A percentile compares a stretch with the other conserved stretches of the same genome.
Conservation (phyloP, 2,888 invertebrate genomes). For the Euclidia mi region DNA sequence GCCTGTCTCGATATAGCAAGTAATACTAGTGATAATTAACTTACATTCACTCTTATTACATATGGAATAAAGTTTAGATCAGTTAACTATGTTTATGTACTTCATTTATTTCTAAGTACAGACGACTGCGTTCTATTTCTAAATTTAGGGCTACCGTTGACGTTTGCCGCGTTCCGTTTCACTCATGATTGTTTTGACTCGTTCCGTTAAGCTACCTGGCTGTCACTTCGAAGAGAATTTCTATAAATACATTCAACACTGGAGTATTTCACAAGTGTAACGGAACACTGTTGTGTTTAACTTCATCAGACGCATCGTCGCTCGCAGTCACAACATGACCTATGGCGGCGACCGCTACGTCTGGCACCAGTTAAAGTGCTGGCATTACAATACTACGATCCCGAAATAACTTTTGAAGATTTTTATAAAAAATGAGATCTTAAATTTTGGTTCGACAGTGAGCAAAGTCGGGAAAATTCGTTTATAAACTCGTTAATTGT, state of each 20-base stretch:
- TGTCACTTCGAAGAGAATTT: constrained; percentile 22
- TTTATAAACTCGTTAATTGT: constrained; percentile 77
- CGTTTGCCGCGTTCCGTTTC: constrained; percentile 56
- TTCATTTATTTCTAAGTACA: constrained; percentile 82
- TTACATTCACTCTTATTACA: constrained; percentile 82
- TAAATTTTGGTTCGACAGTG: constrained; percentile 85
- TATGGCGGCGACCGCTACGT: constrained; percentile 33
- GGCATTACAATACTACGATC: constrained; percentile 42
- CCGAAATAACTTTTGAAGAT: constrained; percentile 50
- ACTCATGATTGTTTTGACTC: constrained; percentile 39
- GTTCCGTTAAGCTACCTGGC: constrained; percentile 9
- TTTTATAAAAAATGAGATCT: constrained; percentile 82
- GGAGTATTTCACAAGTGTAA: constrained; percentile 46
- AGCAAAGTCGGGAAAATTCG: constrained; percentile 81
- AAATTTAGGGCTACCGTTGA: constrained; percentile 59
- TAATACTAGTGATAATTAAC: constrained; percentile 80
- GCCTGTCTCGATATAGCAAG: constrained; percentile 75
- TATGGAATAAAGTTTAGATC: constrained; percentile 83
- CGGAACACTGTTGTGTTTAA: constrained; percentile 47
- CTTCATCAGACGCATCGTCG: constrained; percentile 39
- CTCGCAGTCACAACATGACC: constrained; percentile 38
- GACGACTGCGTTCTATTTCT: constrained; percentile 66
- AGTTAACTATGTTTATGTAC: constrained; percentile 84
- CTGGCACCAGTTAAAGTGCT: constrained; percentile 47
- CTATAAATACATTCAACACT: constrained; percentile 22